Percentiles rank a stretch among this genome's conserved stretches.
These are phyloP conservation scores for Ammodramus savannarum DNA, from an alignment of 2,113 vertebrate species.

Conservation along the genomic window DNA sequence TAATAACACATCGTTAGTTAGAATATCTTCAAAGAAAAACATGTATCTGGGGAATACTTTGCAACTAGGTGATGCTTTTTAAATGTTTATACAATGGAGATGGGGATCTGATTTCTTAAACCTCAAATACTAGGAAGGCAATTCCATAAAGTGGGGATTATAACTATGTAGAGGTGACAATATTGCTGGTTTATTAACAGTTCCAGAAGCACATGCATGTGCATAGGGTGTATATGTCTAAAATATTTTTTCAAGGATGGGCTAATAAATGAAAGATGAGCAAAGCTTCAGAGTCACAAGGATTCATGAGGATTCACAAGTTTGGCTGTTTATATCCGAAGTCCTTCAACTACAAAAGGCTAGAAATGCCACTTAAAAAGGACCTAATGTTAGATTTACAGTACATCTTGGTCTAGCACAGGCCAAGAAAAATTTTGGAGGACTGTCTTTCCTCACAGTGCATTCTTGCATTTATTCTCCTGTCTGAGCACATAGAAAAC, in stretches of 20 bases:
- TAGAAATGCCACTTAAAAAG: not conserved
- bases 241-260: not conserved
- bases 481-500: not conserved
- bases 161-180: not conserved
- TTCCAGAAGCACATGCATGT: not conserved
- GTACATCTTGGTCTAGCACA: not conserved
- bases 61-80: conserved; percentile 26
- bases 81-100: conserved; percentile 3
- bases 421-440: not conserved
- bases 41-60: conserved; percentile 24
- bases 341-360: not conserved
- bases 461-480: not conserved
- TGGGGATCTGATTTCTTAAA: conserved; percentile 19
- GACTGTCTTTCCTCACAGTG: not conserved
- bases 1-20: conserved; percentile 12
- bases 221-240: not conserved
- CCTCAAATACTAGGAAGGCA: not conserved
- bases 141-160: not conserved
- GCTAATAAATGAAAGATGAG: conserved; percentile 30
- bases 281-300: not conserved
- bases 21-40: conserved; percentile 47
- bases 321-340: not conserved
- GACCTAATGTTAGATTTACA: not conserved
- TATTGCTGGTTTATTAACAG: conserved; percentile 3
- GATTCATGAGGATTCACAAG: not conserved